These are phyloP conservation scores for Drosophila affinis DNA, from an alignment of 2,888 invertebrate genomes.

Conservation along the genomic window DNA sequence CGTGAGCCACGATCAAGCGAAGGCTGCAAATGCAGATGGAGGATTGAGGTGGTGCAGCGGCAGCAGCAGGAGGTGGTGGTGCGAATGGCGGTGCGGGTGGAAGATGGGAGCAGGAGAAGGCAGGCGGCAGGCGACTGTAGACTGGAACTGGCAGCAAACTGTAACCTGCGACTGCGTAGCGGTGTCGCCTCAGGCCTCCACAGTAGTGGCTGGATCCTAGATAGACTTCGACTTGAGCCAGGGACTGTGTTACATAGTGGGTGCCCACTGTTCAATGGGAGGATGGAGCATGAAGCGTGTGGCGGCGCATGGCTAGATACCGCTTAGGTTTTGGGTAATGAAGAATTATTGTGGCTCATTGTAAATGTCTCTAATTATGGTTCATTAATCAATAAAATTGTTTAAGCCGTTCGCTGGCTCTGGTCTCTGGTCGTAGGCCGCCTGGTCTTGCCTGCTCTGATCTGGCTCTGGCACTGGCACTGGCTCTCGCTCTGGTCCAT, in stretches of 20 bases:
- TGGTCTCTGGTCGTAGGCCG: slow-evolving; percentile 3
- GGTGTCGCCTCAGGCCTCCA: slow-evolving; percentile 14
- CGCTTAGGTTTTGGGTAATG: slow-evolving; percentile 69
- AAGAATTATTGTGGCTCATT: slow-evolving; percentile 83
- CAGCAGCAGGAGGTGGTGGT: background rate
- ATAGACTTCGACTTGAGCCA: background rate
- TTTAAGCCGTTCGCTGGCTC: slow-evolving; percentile 59
- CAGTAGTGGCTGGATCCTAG: slow-evolving; percentile 24
- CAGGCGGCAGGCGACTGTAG: background rate
- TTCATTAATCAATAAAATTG: slow-evolving; percentile 84
- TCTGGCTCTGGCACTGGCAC: background rate
- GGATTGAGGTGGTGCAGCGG: background rate
- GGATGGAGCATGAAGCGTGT: slow-evolving; percentile 26
- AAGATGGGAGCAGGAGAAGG: background rate
- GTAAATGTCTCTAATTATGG: slow-evolving; percentile 84
- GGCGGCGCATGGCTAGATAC: slow-evolving; percentile 6
- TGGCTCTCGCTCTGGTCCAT: background rate
- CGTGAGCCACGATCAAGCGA: slow-evolving; percentile 71
- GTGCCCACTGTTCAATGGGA: slow-evolving; percentile 17
- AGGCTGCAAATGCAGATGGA: slow-evolving; percentile 37
- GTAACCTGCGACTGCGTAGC: slow-evolving; percentile 36
- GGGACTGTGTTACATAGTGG: background rate
- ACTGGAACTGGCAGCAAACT: slow-evolving; percentile 11
- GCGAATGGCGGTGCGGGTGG: background rate
- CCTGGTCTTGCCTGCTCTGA: slow-evolving; percentile 14